Conservation (phyloP, 2,888 invertebrate species). For the Leptinotarsa peninsularis region DNA sequence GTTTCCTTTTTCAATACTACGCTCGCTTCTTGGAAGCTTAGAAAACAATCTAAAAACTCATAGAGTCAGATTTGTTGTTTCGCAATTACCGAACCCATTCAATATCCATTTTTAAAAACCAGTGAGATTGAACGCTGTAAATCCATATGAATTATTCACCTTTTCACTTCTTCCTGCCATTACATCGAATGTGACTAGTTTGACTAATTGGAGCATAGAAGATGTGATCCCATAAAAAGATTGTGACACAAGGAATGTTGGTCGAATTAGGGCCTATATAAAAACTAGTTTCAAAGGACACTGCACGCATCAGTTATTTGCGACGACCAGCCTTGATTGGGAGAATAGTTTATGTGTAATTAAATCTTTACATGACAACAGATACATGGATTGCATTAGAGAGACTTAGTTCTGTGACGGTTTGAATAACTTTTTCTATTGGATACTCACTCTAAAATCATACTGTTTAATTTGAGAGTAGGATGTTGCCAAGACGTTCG, state of each 20-base stretch:
- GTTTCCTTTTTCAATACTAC: too few relatives aligned
- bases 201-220: not conserved
- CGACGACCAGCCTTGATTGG: not conserved
- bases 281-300: slow-evolving; percentile 12
- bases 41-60: too few relatives aligned
- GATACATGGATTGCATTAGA: too few relatives aligned
- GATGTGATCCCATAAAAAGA: not conserved
- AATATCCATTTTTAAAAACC: too few relatives aligned
- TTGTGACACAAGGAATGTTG: slow-evolving; percentile 7
- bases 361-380: not conserved
- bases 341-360: not conserved
- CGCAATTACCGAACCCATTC: too few relatives aligned
- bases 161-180: not conserved
- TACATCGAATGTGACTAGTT: not conserved
- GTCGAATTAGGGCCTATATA: not conserved
- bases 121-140: not conserved
- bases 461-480: too few relatives aligned
- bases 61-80: too few relatives aligned
- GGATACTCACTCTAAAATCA: too few relatives aligned
- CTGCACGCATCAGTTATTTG: not conserved
- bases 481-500: too few relatives aligned
- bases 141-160: not conserved
- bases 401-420: too few relatives aligned
- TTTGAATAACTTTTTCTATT: too few relatives aligned
- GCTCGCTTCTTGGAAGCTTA: too few relatives aligned